Percentiles rank a stretch among this genome's conserved stretches.
These are phyloP conservation scores for Perognathus longimembris DNA, from an alignment of 2,113 vertebrate species.

Conservation along the genomic window DNA sequence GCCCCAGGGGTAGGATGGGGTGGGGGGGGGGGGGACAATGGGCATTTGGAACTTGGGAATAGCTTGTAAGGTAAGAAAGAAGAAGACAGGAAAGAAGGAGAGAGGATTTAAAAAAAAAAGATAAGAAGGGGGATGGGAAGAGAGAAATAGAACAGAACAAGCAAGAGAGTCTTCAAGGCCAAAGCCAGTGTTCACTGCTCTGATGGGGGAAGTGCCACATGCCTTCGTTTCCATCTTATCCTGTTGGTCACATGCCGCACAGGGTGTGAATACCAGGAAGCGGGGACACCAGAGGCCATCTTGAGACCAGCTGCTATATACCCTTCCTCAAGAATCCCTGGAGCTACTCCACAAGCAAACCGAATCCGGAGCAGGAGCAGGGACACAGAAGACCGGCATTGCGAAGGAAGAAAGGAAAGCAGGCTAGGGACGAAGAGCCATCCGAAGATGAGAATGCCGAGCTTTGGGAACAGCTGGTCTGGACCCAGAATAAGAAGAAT, in stretches of 20 bases:
- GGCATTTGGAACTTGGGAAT: neutral
- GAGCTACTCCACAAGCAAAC: neutral
- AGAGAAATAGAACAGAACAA: neutral
- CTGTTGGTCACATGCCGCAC: too few relatives aligned
- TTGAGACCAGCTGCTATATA: neutral
- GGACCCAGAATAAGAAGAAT: neutral
- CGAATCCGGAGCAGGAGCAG: neutral
- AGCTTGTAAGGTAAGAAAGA: neutral
- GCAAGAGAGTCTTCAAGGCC: neutral
- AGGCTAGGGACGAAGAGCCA: too few relatives aligned
- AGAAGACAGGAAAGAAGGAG: too few relatives aligned
- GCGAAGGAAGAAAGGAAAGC: neutral
- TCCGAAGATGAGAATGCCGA: accelerated
- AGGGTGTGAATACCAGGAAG: neutral
- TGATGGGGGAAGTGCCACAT: neutral
- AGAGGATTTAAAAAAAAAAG: neutral
- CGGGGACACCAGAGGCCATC: too few relatives aligned
- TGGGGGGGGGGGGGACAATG: too few relatives aligned
- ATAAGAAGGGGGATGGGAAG: neutral
- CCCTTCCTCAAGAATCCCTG: neutral
- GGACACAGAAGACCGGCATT: accelerated
- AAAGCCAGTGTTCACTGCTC: neutral
- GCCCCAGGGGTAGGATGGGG: too few relatives aligned
- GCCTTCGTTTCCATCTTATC: neutral
- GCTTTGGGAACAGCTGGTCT: neutral